A percentile compares a stretch with the other conserved stretches of the same genome.
phyloP scores from a whole-genome alignment of 1,140 invertebrate species.

The Nautilus pompilius region DNA sequence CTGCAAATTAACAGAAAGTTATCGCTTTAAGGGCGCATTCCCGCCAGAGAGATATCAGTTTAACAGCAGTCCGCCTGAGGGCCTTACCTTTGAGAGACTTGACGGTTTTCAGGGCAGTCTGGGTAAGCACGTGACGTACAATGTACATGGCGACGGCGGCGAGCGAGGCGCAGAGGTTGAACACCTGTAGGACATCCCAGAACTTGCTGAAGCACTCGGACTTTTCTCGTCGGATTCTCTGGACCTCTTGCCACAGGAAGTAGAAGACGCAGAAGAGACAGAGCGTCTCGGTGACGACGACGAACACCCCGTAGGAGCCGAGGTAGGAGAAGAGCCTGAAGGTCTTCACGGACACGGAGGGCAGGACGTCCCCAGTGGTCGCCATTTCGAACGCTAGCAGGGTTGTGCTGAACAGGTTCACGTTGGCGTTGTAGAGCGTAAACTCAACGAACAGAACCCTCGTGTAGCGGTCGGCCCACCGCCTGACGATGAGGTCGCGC shows the following conservation, averaged over 20 bases:
- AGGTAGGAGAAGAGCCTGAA: slow-evolving; percentile 42
- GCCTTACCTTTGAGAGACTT: slow-evolving; percentile 33
- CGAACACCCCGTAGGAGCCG: slow-evolving; percentile 45
- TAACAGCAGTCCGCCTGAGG: too few relatives aligned
- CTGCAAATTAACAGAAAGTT: too few relatives aligned
- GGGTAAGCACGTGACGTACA: slow-evolving; percentile 29
- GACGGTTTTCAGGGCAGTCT: slow-evolving; percentile 19
- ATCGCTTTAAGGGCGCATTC: too few relatives aligned
- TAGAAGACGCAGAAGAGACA: slow-evolving; percentile 40
- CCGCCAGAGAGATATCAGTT: too few relatives aligned
- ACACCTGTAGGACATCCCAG: slow-evolving; percentile 38
- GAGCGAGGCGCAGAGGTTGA: slow-evolving; percentile 26
- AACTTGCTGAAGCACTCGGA: slow-evolving; percentile 50
- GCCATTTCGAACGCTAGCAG: slow-evolving; percentile 35
- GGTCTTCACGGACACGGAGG: slow-evolving; percentile 20
- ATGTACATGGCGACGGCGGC: slow-evolving; percentile 31
- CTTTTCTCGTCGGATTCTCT: slow-evolving; percentile 21
- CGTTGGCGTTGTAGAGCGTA: slow-evolving; percentile 58
- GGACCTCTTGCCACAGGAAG: slow-evolving; percentile 27
- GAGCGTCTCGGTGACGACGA: slow-evolving; percentile 41
- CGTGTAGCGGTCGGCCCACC: slow-evolving; percentile 59
- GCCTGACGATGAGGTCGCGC: slow-evolving; percentile 34
- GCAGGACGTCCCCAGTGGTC: slow-evolving; percentile 21
- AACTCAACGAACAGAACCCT: slow-evolving; percentile 59
- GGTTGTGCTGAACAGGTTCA: slow-evolving; percentile 41